A percentile compares a stretch with the other conserved stretches of the same genome.
Conservation (phyloP, 1,140 invertebrate species). For the Euborellia annulipes region DNA sequence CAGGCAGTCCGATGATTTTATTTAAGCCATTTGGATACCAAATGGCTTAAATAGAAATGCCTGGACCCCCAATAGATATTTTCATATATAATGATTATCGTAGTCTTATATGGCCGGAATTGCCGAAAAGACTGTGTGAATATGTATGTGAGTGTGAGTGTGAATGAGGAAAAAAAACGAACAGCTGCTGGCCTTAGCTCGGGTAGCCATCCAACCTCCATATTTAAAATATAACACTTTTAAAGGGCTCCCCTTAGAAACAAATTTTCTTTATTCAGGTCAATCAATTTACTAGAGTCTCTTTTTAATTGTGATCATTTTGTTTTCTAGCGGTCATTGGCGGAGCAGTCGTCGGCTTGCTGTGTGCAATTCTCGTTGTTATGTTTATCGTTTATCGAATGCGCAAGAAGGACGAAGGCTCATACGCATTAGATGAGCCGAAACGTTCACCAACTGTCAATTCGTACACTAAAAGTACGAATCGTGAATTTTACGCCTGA, state of each 20-base stretch:
- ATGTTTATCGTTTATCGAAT: slow-evolving; percentile 99
- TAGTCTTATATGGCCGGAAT: too few relatives aligned
- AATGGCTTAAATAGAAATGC: too few relatives aligned
- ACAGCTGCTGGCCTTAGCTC: too few relatives aligned
- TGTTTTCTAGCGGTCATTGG: slow-evolving; percentile 83
- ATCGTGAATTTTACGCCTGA: slow-evolving; percentile 92
- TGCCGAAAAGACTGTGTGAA: too few relatives aligned
- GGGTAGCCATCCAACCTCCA: too few relatives aligned
- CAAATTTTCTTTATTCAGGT: neutral
- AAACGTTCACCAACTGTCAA: slow-evolving; percentile 81
- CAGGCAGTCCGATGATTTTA: too few relatives aligned
- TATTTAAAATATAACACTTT: slow-evolving; percentile 15
- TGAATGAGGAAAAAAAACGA: too few relatives aligned
- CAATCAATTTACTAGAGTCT: too few relatives aligned
- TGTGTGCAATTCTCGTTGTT: slow-evolving; percentile 93
- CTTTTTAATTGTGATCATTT: slow-evolving; percentile 7
- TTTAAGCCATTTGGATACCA: too few relatives aligned
- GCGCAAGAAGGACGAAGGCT: slow-evolving; percentile 99
- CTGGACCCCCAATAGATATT: too few relatives aligned
- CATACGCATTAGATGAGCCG: slow-evolving; percentile 92
- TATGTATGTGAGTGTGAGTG: too few relatives aligned
- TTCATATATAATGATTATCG: too few relatives aligned
- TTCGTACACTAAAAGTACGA: slow-evolving; percentile 78
- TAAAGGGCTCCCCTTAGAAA: neutral
- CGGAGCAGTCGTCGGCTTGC: slow-evolving; percentile 88